A percentile compares a stretch with the other conserved stretches of the same genome.
phyloP scores from a whole-genome alignment of 1,140 invertebrate species.

The Bombus breviceps region DNA sequence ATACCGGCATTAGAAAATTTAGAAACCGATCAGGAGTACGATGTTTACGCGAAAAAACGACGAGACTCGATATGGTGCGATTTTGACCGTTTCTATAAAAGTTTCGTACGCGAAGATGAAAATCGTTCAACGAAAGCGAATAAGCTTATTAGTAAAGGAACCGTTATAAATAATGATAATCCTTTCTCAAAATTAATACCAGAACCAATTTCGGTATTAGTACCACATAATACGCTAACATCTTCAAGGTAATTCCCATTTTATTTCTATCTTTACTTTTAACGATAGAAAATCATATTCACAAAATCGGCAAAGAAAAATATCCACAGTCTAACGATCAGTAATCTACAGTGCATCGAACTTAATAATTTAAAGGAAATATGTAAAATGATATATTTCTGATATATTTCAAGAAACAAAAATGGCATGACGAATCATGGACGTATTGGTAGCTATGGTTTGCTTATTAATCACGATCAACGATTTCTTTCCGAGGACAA shows the following conservation, averaged over 20 bases:
- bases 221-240: too few relatives aligned
- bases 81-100: slow-evolving; percentile 34
- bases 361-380: not conserved
- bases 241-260: slow-evolving; percentile 13
- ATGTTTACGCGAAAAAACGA: slow-evolving; percentile 82
- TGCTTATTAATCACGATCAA: slow-evolving; percentile 12
- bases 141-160: not conserved
- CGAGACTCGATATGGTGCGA: slow-evolving; percentile 64
- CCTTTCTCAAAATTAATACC: not conserved
- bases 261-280: not conserved
- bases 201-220: not conserved
- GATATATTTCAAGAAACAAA: slow-evolving; percentile 32
- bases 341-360: not conserved
- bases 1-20: slow-evolving; percentile 77
- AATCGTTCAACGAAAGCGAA: not conserved
- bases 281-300: not conserved
- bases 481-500: slow-evolving; percentile 42
- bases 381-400: not conserved
- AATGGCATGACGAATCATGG: not conserved
- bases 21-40: slow-evolving; percentile 84
- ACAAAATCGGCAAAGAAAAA: too few relatives aligned
- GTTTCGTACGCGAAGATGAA: not conserved
- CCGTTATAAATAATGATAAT: not conserved
- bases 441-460: not conserved
- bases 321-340: not conserved